Evolutionary conservation across 2,888 invertebrate species (phyloP).

Genomic region (Cosmia pyralina): DNA sequence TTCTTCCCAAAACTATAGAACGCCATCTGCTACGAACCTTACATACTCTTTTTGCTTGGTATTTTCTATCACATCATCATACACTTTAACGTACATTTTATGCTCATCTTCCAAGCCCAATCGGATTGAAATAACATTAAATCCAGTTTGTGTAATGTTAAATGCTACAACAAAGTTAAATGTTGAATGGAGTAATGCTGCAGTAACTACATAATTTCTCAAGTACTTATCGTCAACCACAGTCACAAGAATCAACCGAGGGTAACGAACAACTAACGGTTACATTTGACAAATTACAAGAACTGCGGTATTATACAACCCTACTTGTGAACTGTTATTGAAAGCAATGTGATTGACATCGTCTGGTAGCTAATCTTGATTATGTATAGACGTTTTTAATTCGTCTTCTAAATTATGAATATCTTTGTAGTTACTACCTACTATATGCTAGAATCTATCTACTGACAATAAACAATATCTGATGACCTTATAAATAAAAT

Average conservation of each 20-base stretch:
- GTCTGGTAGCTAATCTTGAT: not conserved
- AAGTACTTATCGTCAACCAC: slow-evolving; percentile 6
- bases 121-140: not conserved
- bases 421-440: not conserved
- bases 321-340: not conserved
- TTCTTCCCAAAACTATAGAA: too few species aligned
- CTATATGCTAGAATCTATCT: not conserved
- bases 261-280: slow-evolving; percentile 32
- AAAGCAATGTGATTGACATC: not conserved
- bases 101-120: not conserved
- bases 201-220: slow-evolving; percentile 14
- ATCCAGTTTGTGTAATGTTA: not conserved
- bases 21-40: too few species aligned
- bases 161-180: not conserved
- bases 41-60: too few species aligned
- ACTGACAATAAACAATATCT: not conserved
- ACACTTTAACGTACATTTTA: not conserved
- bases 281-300: slow-evolving; percentile 13
- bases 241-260: slow-evolving; percentile 17
- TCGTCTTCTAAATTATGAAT: not conserved
- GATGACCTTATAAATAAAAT: too few species aligned
- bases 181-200: not conserved
- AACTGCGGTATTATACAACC: slow-evolving; percentile 1
- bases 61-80: not conserved
- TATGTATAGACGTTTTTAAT: not conserved